phyloP scores from a whole-genome alignment of 2,113 vertebrate species.

The Carassius carassius region DNA sequence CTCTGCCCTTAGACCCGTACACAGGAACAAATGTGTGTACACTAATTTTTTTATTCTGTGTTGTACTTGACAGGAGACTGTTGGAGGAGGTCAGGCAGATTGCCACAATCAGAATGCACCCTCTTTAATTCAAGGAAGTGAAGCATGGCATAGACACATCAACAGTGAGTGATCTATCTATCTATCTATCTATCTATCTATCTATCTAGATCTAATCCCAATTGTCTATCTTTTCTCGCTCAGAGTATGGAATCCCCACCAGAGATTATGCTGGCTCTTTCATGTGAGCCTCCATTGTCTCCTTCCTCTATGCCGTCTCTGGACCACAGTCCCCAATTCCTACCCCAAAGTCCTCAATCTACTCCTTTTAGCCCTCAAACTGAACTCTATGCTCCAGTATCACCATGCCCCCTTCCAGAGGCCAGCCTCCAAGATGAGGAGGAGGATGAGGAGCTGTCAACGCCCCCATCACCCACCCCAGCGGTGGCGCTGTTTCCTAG shows the following conservation, averaged over 20 bases:
- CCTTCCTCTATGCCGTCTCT: conserved; percentile 73
- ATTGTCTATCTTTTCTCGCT: not conserved
- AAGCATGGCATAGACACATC: conserved; percentile 75
- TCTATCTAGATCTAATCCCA: not conserved
- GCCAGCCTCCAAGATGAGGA: conserved; percentile 58
- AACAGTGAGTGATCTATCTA: conserved; percentile 63
- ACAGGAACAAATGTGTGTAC: conserved; percentile 45
- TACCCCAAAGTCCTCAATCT: conserved; percentile 66
- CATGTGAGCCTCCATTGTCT: conserved; percentile 73
- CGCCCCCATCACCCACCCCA: conserved; percentile 69
- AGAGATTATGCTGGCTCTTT: conserved; percentile 77
- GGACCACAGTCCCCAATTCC: conserved; percentile 74
- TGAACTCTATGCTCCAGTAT: conserved; percentile 67
- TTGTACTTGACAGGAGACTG: conserved; percentile 63
- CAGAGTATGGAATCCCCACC: conserved; percentile 81
- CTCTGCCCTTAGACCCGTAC: conserved; percentile 63
- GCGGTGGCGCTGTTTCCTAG: conserved; percentile 75
- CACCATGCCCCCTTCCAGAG: conserved; percentile 65
- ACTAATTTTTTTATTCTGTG: not conserved
- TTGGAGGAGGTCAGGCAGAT: conserved; percentile 64
- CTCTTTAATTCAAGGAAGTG: conserved; percentile 59
- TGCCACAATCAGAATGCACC: conserved; percentile 59
- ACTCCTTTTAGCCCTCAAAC: conserved; percentile 65
- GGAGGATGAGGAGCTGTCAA: conserved; percentile 66
- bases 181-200: too few species aligned